Conservation (phyloP, 2,888 invertebrate genomes). For the Drosophila dives region DNA sequence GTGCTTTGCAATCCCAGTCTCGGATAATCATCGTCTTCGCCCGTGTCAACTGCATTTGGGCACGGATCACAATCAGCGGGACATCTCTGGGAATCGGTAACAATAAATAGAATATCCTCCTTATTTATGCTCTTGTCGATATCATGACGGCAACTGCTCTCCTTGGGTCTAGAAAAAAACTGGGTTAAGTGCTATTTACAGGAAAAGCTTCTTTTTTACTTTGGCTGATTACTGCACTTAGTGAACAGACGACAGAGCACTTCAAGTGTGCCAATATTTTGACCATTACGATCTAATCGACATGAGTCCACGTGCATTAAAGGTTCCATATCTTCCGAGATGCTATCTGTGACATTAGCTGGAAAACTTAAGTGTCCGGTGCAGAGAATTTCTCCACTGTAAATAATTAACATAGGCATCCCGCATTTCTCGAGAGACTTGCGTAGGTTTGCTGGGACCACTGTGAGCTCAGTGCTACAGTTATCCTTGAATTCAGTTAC, state of each 20-base stretch:
- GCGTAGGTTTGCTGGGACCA: conserved; percentile 56
- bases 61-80: conserved; percentile 52
- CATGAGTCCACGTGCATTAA: conserved; percentile 55
- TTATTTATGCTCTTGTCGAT: conserved; percentile 69
- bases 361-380: conserved; percentile 64
- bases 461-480: conserved; percentile 55
- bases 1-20: conserved; percentile 72
- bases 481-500: conserved; percentile 70
- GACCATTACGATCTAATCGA: conserved; percentile 41
- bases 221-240: conserved; percentile 52
- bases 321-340: conserved; percentile 50
- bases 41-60: conserved; percentile 4
- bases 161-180: conserved; percentile 1
- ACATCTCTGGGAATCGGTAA: conserved; percentile 63
- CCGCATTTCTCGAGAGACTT: conserved; percentile 58
- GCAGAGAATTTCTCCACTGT: conserved; percentile 56
- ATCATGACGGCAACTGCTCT: conserved; percentile 28
- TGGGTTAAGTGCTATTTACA: neutral
- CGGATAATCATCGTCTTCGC: conserved; percentile 47
- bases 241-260: conserved; percentile 60
- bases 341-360: conserved; percentile 41
- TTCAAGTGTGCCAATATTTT: conserved; percentile 55
- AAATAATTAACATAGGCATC: conserved; percentile 62
- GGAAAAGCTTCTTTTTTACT: conserved; percentile 20
- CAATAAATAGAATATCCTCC: conserved; percentile 73